Base-by-base conservation (phyloP, 2,888 invertebrate genomes). In the Oxycera nigricornis region DNA sequence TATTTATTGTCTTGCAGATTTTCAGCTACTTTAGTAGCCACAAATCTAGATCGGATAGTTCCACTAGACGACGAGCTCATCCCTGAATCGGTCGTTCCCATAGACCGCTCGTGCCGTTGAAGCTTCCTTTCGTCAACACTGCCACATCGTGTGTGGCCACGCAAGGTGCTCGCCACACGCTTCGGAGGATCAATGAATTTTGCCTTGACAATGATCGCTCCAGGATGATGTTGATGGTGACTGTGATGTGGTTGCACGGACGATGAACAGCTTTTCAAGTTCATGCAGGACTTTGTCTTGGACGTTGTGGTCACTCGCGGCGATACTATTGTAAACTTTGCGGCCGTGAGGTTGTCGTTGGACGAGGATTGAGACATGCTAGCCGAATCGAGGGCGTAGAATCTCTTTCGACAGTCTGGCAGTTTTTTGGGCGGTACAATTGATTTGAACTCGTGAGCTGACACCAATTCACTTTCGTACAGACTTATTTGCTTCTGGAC, bases 151-250 rank as follows among this genome's bases (percentile, higher is more conserved):
- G 85, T 83, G 75, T 85, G 83, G 52, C 79, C 81, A 35, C 83
- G 82, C 77, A 83, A 84, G 73, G 81, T 87, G 76, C 85, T 86
- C 1, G 88, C 85, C 67, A 87, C 82, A 28, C 87, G 84, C 75
- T 86, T 86, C 1, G 87, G 86, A 2, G 87, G 86, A 79, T 88
- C 88, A 35, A 88, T 88, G 77, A 84, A 88, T 73, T 83, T 83
- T 80, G 88, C 88, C 80, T 86, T 87, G 1, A 88, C 84, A 28
- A 87, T 80, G 24, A 87, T 82, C 2, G 86, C 83, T 1, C 87
- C 87, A 0, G 86, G 85, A 72, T 81, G 82, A 0, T 81, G 80
- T 35, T 9, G 77, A n/a, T n/a, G n/a, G n/a, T n/a, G n/a, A n/a
- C n/a, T n/a, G 2, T 75, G 76, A 73, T 73, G 76, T 30, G 79